Base-by-base conservation (phyloP, 2,113 vertebrate species). In the Scolopax mira region DNA sequence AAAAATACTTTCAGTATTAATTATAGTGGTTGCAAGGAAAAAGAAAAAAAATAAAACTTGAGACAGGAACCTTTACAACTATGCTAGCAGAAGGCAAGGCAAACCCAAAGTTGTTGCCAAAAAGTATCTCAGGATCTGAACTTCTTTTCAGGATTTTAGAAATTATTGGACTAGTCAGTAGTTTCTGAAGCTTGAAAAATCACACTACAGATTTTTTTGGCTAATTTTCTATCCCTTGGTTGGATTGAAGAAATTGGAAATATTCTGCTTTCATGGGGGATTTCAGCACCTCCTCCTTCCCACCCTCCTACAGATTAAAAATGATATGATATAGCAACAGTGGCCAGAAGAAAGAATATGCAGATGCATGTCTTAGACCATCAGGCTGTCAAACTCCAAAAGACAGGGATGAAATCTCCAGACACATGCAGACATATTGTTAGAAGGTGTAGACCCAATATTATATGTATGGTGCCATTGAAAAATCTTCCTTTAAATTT, bases 401-500 rank as follows among this genome's bases (percentile, higher is more conserved):
- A 85, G 28, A 24, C 14, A 30, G 25, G 48, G 35, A 28, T 81
- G 57, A 65, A 94, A 82, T 2, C 31, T 72, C 25, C 54, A 52
- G 54, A 23, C 3, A 6, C 0, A 1, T 28, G 33, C 31, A 79
- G 21, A 15, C 2, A 0, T 13, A 11, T 6, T 21, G 1, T 35
- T 72, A 49, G 42, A 65, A 69, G 6, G 13, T 27, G 18, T 28
- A 84, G 28, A 19, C 37, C 18, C 28, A 49, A 72, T 33, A 41
- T 2, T 37, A 11, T 0, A 2, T 3, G 3, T 4, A n/a, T 37
- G 7, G 14, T 11, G 41, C 48, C 27, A 3, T 7, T 13, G 30
- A 49, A 41, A 90, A 87, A 31, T 57, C 35, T 37, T 52, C 30
- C 27, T 31, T 85, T 66, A 25, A 37, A 33, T 72, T 4, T 69